Evolutionary conservation across 1,140 invertebrate species (phyloP), one percentile per base, ranked within the genome.

Genomic region (Drosophila lacertosa): DNA sequence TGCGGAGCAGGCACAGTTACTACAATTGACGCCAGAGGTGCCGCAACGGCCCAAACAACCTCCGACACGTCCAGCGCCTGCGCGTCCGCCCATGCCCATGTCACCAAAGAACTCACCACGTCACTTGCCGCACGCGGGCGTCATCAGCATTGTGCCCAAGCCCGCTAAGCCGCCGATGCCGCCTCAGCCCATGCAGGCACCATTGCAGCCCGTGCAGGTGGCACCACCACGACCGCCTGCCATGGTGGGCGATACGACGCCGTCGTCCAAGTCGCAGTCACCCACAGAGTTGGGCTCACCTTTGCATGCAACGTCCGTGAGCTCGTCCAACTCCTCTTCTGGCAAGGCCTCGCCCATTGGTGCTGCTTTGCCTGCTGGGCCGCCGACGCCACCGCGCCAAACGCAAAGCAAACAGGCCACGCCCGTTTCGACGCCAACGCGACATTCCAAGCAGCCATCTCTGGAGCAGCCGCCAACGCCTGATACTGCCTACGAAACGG

Each of bases 31-130:
- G 88, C 55, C 93, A 68, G 29, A 94, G 77, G 64, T 94, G 77
- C 72, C 92, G 74, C 68, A 93, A 76, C 92, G 93, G 4, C 93
- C 93, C 3, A 94, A 94, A 33, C 94, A 94, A 11, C 93, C 93
- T 2, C 93, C 93, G 0, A 91, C 93, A 1, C 62, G 91, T 16
- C 90, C 89, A 6, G 80, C 79, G 6, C 92, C 94, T 7, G 92
- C 93, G 4, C 92, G 94, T 26, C 94, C 94, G 1, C 88, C 93
- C 16, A 93, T 93, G 55, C 94, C 94, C 18, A 91, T 91, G 89
- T 91, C 92, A 48, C 91, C 92, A 74, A 91, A 91, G 73, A 82
- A 90, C 32, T 89, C 91, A 18, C 91, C 92, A 35, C 91, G 90
- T 47, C 91, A 92, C 60, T 53, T 89, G 26, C 81, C 89, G 22